Base-by-base conservation (phyloP, 2,797 vertebrate genomes). In the Ibycter americanus region DNA sequence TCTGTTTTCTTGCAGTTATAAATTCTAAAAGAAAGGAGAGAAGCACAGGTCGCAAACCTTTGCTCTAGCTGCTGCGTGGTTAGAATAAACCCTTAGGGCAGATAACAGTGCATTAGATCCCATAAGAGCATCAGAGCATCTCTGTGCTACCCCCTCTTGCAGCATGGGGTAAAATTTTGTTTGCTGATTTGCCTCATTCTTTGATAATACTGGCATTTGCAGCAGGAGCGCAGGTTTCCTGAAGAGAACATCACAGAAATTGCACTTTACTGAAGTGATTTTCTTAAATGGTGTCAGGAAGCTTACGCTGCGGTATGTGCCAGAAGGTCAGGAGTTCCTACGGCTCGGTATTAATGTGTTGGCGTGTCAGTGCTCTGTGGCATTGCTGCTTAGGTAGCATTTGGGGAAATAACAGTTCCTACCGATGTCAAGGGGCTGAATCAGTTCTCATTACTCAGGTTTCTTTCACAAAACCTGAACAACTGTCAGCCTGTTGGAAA, bases 241-340 rank as follows among this genome's bases (percentile, higher is more conserved):
- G 51, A 83, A 54, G 67, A 59, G 67, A 70, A 44, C 16, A 5
- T 29, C 34, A 49, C 6, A 44, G 61, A 76, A 52, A 38, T 83
- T 12, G 26, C 7, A 34, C 25, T 82, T 81, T 17, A 38, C 34
- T 29, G 6, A 63, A 63, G 22, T 49, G 40, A 8, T 67, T 91
- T 82, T 32, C 32, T 73, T 54, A 19, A 72, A 12, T 27, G 29
- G 16, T 15, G 44, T 59, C 21, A 26, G 42, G 44, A 63, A 54
- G 38, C 15, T 9, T n/a, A 8, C 0, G 4, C 29, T 55, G 15
- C 76, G 55, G 21, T 26, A 8, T 0, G 0, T 63, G 59, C 15
- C 27, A 56, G 29, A 51, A 66, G 42, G 22, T 66, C 36, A 51
- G 67, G 49, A 47, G 44, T 52, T 83, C 13, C 25, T 59, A 3